Conservation (phyloP, 2,797 vertebrate species). For the Paramormyrops hopkinsi region DNA sequence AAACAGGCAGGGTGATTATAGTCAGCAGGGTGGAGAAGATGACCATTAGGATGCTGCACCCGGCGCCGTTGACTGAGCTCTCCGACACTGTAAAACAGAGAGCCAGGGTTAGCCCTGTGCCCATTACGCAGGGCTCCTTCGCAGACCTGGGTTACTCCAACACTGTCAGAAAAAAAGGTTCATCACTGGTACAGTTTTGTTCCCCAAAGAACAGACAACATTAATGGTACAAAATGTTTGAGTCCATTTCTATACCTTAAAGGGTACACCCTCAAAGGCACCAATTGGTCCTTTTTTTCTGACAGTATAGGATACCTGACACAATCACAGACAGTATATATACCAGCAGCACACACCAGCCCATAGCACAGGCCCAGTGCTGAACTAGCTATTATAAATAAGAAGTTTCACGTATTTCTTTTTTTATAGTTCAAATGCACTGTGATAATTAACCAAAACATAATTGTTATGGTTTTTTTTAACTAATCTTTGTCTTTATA, state of each 20-base stretch:
- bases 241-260: neutral
- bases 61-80: neutral
- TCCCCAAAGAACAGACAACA: neutral
- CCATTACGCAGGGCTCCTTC: neutral
- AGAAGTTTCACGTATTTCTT: neutral
- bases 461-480: too few relatives aligned
- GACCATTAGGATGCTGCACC: neutral
- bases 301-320: neutral
- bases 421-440: neutral
- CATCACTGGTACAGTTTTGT: neutral
- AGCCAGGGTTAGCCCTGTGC: neutral
- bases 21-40: neutral
- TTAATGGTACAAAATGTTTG: neutral
- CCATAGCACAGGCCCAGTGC: neutral
- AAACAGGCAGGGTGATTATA: neutral
- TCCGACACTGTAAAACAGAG: neutral
- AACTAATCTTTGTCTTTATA: too few relatives aligned
- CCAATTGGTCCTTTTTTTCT: neutral
- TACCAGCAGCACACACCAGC: neutral
- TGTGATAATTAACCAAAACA: neutral
- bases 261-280: neutral
- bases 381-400: neutral
- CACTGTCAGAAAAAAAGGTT: neutral
- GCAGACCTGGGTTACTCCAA: neutral
- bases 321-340: neutral